Base-by-base conservation (phyloP, 2,113 vertebrate species). In the Phoenicopterus ruber region DNA sequence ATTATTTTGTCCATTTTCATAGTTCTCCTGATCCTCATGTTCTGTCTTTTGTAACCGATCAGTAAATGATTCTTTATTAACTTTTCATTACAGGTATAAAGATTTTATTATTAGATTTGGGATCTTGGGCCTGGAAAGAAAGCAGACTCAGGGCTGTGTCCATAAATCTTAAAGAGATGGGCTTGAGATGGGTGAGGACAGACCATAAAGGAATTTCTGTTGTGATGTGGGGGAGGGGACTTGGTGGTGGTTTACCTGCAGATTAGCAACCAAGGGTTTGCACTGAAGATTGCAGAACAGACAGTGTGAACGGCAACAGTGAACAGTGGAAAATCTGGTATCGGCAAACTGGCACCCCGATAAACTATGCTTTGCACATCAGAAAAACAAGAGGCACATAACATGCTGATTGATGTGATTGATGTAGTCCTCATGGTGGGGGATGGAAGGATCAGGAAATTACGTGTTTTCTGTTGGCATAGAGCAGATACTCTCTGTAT, bases 61-160 rank as follows among this genome's bases (percentile, higher is more conserved):
- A 66, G 58, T 66, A 86, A 88, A 76, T 65, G 9, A 69, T 74
- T 86, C 28, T 82, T 82, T 92, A 49, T 86, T 88, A 82, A 86
- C 16, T 88, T 94, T 88, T 83, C 57, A 72, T 69, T 93, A 22
- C 49, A 79, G 28, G 17, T 34, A 72, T 65, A 54, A 88, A 86
- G 34, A 36, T 76, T 70, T 78, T 74, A 71, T 91, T 18, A 32
- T 78, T 66, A 63, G 7, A 7, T 77, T 54, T 86, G 44, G 13
- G 26, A 62, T 59, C 47, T 87, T 84, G 47, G 62, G 29, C 38
- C 84, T 76, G 29, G 50, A 50, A 87, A 47, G 62, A 36, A 87
- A 77, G n/a, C 7, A 62, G 26, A 28, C 32, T 82, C 17, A 4
- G 26, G 13, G 4, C 40, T 77, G 10, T 72, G 24, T 76, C 32